Evolutionary conservation across 2,888 invertebrate genomes (phyloP).

Genomic region (Tubulanus polymorphus): DNA sequence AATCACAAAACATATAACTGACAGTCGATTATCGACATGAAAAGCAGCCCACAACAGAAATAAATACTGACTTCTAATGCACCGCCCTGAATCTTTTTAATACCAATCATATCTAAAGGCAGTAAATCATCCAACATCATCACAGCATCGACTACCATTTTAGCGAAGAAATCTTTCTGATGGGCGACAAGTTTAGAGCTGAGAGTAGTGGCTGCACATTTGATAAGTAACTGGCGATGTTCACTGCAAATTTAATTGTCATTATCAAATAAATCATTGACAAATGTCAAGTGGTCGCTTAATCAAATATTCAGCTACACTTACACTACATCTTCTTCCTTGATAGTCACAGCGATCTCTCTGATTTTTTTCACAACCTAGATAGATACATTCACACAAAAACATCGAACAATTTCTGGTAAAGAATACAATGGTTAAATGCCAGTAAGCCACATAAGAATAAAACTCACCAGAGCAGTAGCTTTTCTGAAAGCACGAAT

Average conservation of each 20-base stretch:
- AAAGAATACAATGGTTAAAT: too few species aligned
- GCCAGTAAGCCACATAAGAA: too few species aligned
- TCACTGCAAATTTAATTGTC: conserved; percentile 36
- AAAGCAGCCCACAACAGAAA: not conserved
- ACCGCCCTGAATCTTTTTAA: conserved; percentile 82
- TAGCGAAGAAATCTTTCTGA: conserved; percentile 92
- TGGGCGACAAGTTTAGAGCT: conserved; percentile 95
- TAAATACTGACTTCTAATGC: conserved; percentile 64
- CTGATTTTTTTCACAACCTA: conserved; percentile 75
- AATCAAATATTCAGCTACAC: conserved; percentile 14
- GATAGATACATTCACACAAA: conserved; percentile 22
- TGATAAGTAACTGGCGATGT: conserved; percentile 55
- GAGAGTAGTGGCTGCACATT: conserved; percentile 95
- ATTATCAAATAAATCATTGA: not conserved
- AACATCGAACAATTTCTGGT: too few species aligned
- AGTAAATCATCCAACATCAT: conserved; percentile 77
- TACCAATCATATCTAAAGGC: conserved; percentile 98
- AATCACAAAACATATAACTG: conserved; percentile 10
- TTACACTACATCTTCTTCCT: conserved; percentile 44
- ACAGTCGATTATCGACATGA: not conserved
- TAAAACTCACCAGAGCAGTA: conserved; percentile 60
- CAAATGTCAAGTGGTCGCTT: not conserved
- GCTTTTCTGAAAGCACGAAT: conserved; percentile 85
- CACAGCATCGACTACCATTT: conserved; percentile 98
- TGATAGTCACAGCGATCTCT: conserved; percentile 67